Percentiles rank a stretch among this genome's conserved stretches.
phyloP scores from a whole-genome alignment of 2,113 vertebrate species.

The Ciconia boyciana region DNA sequence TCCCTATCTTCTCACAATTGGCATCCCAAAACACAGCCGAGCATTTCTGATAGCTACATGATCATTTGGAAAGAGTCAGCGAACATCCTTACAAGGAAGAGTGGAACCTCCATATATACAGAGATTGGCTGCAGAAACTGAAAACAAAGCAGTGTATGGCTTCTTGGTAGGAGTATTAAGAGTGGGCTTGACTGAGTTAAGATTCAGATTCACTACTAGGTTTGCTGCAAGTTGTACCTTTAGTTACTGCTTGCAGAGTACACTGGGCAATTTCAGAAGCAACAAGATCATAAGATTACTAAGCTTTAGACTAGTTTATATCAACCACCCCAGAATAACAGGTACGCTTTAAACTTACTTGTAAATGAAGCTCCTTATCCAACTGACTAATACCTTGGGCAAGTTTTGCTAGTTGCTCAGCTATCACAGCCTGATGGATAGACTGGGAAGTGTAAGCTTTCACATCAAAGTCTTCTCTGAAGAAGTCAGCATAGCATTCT shows the following conservation, averaged over 20 bases:
- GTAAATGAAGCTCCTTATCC: slow-evolving; percentile 93
- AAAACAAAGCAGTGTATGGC: background rate
- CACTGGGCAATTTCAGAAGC: background rate
- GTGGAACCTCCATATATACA: background rate
- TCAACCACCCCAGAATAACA: background rate
- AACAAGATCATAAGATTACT: background rate
- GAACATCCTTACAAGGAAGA: background rate
- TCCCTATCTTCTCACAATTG: background rate
- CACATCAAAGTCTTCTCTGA: slow-evolving; percentile 89
- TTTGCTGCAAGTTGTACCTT: background rate
- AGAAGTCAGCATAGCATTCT: slow-evolving; percentile 93
- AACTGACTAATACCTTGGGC: slow-evolving; percentile 96
- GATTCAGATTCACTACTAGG: background rate
- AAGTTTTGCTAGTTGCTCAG: slow-evolving; percentile 92
- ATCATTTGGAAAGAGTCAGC: background rate
- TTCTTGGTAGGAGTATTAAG: background rate
- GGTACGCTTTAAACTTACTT: slow-evolving; percentile 74
- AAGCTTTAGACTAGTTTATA: background rate
- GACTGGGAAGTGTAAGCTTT: slow-evolving; percentile 94
- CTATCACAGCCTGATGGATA: slow-evolving; percentile 93
- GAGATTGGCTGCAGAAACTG: background rate
- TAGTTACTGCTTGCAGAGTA: background rate
- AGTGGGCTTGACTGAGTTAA: background rate
- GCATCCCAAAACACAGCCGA: background rate
- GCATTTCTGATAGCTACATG: background rate